A percentile compares a stretch with the other conserved stretches of the same genome.
Conservation (phyloP, 2,113 vertebrate species). For the Phainopepla nitens region DNA sequence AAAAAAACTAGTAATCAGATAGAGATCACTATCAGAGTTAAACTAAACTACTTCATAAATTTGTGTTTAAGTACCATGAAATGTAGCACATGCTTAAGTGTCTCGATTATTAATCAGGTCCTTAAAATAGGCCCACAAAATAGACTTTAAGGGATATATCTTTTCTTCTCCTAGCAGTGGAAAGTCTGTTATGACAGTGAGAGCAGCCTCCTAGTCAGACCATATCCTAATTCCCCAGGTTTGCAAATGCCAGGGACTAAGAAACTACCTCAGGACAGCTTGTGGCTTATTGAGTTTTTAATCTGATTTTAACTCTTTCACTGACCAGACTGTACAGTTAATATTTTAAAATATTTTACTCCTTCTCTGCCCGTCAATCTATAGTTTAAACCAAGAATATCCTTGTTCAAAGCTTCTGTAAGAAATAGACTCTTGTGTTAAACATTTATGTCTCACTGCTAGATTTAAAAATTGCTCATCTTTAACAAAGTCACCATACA, state of each 20-base stretch:
- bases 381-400: slow-evolving; percentile 51
- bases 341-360: slow-evolving; percentile 56
- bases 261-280: background rate
- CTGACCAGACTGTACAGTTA: slow-evolving; percentile 16
- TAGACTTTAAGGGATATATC: background rate
- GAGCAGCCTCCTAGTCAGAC: background rate
- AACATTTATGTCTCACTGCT: slow-evolving; percentile 62
- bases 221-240: background rate
- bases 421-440: slow-evolving; percentile 18
- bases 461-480: slow-evolving; percentile 53
- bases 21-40: background rate
- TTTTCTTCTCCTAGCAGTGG: background rate
- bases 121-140: background rate
- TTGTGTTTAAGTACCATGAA: background rate
- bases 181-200: background rate
- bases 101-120: background rate
- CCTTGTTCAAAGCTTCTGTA: slow-evolving; percentile 57
- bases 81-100: background rate
- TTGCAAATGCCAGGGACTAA: background rate
- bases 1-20: background rate
- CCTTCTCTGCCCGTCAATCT: slow-evolving; percentile 49
- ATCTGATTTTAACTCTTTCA: slow-evolving; percentile 51
- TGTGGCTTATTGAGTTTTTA: slow-evolving; percentile 23
- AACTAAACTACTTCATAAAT: background rate
- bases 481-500: slow-evolving; percentile 65